These are phyloP conservation scores for Priocnemis perturbator DNA, from an alignment of 2,888 invertebrate species.

Conservation along the genomic window DNA sequence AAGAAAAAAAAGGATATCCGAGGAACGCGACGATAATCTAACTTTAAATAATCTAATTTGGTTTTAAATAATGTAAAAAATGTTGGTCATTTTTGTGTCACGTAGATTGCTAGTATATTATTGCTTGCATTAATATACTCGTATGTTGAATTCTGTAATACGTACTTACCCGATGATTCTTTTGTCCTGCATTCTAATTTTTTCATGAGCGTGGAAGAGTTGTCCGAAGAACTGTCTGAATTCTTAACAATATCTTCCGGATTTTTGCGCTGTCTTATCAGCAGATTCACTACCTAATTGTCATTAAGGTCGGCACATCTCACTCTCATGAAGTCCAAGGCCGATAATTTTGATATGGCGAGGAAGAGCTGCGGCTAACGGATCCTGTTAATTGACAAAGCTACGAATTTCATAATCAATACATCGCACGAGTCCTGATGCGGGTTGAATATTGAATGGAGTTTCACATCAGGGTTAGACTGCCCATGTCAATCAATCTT, in stretches of 20 bases:
- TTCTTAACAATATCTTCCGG: constrained; percentile 82
- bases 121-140: too few species aligned
- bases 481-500: too few species aligned
- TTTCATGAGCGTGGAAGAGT: constrained; percentile 45
- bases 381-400: constrained; percentile 13
- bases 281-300: constrained; percentile 80
- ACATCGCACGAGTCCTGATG: not conserved
- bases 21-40: not conserved
- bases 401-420: constrained; percentile 28
- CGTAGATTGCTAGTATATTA: too few species aligned
- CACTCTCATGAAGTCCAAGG: constrained; percentile 31
- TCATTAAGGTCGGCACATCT: constrained; percentile 81
- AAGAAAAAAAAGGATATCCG: too few species aligned
- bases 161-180: constrained; percentile 39
- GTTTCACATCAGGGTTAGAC: too few species aligned
- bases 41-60: too few species aligned
- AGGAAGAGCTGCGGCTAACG: constrained; percentile 39
- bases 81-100: too few species aligned
- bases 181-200: constrained; percentile 33
- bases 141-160: too few species aligned
- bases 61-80: too few species aligned
- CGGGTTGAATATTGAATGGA: too few species aligned
- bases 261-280: constrained; percentile 88
- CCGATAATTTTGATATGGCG: constrained; percentile 39
- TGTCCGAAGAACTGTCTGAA: too few species aligned